Percentiles rank a stretch among this genome's conserved stretches.
phyloP scores from a whole-genome alignment of 2,888 invertebrate species.

The Cabera pusaria region DNA sequence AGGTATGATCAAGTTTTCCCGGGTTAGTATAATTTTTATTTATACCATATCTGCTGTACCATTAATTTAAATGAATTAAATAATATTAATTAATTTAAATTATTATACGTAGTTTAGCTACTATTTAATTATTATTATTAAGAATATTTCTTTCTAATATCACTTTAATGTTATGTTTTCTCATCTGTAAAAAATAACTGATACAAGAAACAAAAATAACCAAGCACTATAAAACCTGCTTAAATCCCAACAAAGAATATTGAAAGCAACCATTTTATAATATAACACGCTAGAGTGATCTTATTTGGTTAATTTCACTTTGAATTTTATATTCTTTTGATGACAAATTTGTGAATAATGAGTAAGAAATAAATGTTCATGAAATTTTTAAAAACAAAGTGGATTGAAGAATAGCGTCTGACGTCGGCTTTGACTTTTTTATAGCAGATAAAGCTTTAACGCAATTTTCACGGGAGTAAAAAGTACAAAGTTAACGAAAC shows the following conservation, averaged over 20 bases:
- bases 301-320: slow-evolving; percentile 18
- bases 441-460: slow-evolving; percentile 43
- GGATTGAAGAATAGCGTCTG: slow-evolving; percentile 38
- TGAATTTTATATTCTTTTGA: slow-evolving; percentile 24
- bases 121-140: no score
- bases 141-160: no score
- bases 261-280: neutral
- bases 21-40: no score
- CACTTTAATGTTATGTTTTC: no score
- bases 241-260: neutral
- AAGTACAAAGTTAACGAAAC: slow-evolving; percentile 42
- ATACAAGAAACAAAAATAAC: no score
- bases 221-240: no score
- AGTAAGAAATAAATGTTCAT: slow-evolving; percentile 26
- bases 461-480: slow-evolving; percentile 44
- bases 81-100: no score
- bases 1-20: neutral
- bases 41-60: no score
- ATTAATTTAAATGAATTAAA: no score
- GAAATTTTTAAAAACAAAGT: slow-evolving; percentile 39
- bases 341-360: slow-evolving; percentile 31
- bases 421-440: slow-evolving; percentile 40
- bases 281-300: slow-evolving; percentile 3
- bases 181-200: no score
- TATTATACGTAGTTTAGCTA: no score